phyloP scores from a whole-genome alignment of 2,797 vertebrate genomes.

The Onychomys leucogaster region DNA sequence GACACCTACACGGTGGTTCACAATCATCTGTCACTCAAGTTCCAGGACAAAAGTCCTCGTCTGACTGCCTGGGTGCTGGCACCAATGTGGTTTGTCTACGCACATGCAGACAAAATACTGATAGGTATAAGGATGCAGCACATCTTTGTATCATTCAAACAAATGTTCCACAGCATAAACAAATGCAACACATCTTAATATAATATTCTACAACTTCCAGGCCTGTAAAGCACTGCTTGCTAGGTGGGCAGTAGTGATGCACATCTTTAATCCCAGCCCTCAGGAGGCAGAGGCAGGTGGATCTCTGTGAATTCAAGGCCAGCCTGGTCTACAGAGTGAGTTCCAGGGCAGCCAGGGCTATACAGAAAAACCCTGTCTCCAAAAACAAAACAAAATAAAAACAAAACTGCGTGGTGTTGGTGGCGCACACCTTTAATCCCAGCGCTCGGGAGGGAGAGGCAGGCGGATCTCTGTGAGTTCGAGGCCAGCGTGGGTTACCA shows the following conservation, averaged over 20 bases:
- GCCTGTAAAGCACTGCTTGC: not conserved
- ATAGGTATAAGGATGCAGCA: not conserved
- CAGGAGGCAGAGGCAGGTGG: not conserved
- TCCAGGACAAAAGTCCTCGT: not conserved
- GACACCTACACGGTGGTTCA: no score
- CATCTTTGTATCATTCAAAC: not conserved
- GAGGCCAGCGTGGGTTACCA: not conserved
- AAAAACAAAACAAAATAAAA: no score
- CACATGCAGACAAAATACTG: not conserved
- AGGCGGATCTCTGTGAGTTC: not conserved
- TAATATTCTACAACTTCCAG: not conserved
- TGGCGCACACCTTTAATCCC: not conserved
- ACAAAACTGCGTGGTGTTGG: no score
- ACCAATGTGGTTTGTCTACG: not conserved
- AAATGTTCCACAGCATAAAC: not conserved
- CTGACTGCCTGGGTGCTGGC: not conserved
- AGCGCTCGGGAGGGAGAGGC: not conserved
- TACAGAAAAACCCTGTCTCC: no score
- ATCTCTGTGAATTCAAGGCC: not conserved
- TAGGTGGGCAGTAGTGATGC: accelerated
- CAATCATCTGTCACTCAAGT: no score
- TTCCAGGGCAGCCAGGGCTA: no score
- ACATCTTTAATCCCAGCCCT: not conserved
- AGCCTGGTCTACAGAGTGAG: not conserved
- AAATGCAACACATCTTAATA: not conserved